Conservation (phyloP, 2,888 invertebrate species). For the Apodemia mormo region DNA sequence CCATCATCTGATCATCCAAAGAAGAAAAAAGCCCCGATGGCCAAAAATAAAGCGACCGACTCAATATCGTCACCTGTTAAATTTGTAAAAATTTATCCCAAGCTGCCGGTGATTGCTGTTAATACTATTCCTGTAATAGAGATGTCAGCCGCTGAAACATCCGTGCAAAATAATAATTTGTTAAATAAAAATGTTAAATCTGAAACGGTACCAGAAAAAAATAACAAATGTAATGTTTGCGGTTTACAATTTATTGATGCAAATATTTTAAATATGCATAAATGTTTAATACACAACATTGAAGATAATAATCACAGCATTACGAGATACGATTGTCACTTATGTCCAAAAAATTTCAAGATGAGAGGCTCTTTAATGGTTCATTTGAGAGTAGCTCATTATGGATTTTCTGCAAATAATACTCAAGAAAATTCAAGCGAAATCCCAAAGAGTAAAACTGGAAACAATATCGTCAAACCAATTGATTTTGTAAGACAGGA, state of each 20-base stretch:
- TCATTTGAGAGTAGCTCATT: constrained; percentile 90
- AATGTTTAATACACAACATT: constrained; percentile 85
- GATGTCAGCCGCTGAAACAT: constrained; percentile 49
- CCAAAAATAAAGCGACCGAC: constrained; percentile 68
- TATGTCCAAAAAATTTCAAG: constrained; percentile 90
- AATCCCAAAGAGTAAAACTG: constrained; percentile 31
- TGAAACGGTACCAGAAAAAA: constrained; percentile 50
- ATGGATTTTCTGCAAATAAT: constrained; percentile 72
- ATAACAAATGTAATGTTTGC: constrained; percentile 84
- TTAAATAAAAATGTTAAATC: constrained; percentile 44
- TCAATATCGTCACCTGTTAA: constrained; percentile 59
- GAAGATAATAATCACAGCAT: constrained; percentile 59
- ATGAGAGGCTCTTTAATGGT: constrained; percentile 92
- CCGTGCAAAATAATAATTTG: constrained; percentile 44
- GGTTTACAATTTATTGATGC: constrained; percentile 86
- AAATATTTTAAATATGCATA: constrained; percentile 87
- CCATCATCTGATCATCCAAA: constrained; percentile 47
- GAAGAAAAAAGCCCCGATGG: constrained; percentile 52
- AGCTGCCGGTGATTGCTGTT: constrained; percentile 65
- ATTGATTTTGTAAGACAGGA: constrained; percentile 67
- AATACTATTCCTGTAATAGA: constrained; percentile 64
- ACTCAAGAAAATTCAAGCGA: constrained; percentile 37
- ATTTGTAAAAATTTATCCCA: constrained; percentile 74
- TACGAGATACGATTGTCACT: constrained; percentile 85
- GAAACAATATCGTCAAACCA: constrained; percentile 44